Percentiles rank a stretch among this genome's conserved stretches.
Evolutionary conservation across 2,888 invertebrate species (phyloP).

Genomic region (Xestia xanthographa): DNA sequence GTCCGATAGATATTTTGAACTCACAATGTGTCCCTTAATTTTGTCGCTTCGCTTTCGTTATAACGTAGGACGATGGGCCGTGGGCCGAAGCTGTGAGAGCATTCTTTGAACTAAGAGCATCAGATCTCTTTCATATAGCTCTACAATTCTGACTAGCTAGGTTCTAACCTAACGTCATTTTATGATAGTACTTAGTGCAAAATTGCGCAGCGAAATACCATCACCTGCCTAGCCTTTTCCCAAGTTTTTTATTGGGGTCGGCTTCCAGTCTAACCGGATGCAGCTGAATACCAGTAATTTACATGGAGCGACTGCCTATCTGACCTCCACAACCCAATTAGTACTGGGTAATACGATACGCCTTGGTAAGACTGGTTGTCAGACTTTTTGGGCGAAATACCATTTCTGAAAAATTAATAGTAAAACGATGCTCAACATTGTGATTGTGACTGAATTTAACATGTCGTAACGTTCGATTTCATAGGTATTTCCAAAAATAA

Average conservation of each 20-base stretch:
- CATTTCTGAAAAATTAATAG: constrained; percentile 8
- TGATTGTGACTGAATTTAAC: no score
- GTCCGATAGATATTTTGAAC: neutral
- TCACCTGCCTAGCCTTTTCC: no score
- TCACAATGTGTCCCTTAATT: neutral
- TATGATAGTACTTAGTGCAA: neutral
- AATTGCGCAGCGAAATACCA: neutral
- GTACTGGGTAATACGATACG: no score
- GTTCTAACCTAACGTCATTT: constrained; percentile 31
- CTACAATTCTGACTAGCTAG: constrained; percentile 25
- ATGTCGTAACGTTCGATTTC: neutral
- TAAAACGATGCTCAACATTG: neutral
- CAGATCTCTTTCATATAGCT: constrained; percentile 41
- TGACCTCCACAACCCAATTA: no score
- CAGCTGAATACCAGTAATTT: no score
- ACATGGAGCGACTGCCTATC: no score
- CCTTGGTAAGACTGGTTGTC: no score
- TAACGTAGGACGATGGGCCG: neutral
- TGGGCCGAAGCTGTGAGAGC: constrained; percentile 24
- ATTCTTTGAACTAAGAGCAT: constrained; percentile 37
- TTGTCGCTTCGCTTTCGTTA: constrained; percentile 8
- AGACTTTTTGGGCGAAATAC: no score
- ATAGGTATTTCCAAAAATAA: neutral
- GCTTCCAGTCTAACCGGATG: no score
- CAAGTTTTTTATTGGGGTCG: no score